Evolutionary conservation across 2,888 invertebrate species (phyloP).

Genomic region (Parochlus steinenii): DNA sequence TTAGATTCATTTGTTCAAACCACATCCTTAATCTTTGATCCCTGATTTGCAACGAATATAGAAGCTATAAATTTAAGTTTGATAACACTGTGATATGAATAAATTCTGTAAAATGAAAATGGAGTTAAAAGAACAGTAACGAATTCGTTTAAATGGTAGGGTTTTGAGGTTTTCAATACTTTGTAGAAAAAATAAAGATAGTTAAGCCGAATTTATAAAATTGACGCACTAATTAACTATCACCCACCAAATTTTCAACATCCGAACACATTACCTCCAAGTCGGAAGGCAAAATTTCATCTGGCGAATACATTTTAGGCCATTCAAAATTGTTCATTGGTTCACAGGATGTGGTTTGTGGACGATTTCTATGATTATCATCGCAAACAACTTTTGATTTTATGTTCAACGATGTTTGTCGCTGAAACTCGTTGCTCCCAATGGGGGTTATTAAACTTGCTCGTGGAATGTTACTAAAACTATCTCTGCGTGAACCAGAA

Average conservation of each 20-base stretch:
- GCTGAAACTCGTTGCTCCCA: conserved; percentile 13
- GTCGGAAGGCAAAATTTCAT: conserved; percentile 21
- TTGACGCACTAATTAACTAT: too few species aligned
- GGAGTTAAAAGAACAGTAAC: too few species aligned
- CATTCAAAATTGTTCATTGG: conserved; percentile 17
- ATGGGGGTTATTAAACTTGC: conserved; percentile 10
- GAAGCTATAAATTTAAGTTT: too few species aligned
- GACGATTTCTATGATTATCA: conserved; percentile 14
- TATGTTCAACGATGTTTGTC: conserved; percentile 16
- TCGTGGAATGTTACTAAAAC: conserved; percentile 18
- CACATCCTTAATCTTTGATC: too few species aligned
- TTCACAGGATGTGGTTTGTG: conserved; percentile 19
- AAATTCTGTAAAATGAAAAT: too few species aligned
- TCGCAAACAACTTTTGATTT: conserved; percentile 10
- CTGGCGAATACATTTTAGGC: conserved; percentile 14
- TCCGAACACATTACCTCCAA: conserved; percentile 29
- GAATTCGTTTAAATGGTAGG: too few species aligned
- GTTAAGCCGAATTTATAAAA: too few species aligned
- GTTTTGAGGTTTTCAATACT: too few species aligned
- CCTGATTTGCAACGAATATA: too few species aligned
- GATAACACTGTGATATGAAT: too few species aligned
- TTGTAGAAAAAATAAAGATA: too few species aligned
- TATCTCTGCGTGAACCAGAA: conserved; percentile 22
- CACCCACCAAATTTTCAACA: conserved; percentile 28
- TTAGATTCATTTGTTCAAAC: too few species aligned